A percentile compares a stretch with the other conserved stretches of the same genome.
phyloP scores from a whole-genome alignment of 2,113 vertebrate species.

The Pomatorhinus ruficollis region DNA sequence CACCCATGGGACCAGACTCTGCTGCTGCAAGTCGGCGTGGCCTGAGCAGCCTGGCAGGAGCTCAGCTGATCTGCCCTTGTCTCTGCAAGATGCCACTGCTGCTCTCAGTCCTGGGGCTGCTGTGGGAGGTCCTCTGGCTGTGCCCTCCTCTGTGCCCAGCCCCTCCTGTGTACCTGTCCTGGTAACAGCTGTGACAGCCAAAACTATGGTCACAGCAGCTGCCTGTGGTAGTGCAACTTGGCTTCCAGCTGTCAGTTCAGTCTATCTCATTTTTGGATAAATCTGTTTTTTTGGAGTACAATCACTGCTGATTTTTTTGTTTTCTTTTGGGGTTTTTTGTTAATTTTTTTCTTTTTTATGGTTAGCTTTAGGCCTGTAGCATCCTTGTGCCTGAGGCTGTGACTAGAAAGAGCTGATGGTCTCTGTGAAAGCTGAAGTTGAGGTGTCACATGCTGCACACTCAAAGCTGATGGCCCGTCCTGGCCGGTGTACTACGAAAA shows the following conservation, averaged over 20 bases:
- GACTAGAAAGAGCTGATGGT: background rate
- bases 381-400: background rate
- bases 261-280: background rate
- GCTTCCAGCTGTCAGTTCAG: background rate
- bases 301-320: background rate
- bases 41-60: background rate
- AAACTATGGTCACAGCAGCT: background rate
- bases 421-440: background rate
- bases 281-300: background rate
- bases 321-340: too few relatives aligned
- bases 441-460: background rate
- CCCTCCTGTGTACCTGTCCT: background rate
- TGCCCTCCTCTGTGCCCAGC: background rate
- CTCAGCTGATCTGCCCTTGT: background rate
- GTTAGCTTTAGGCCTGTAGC: background rate
- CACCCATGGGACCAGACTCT: rapidly evolving
- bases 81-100: rapidly evolving
- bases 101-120: background rate
- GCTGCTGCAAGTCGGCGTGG: rapidly evolving
- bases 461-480: background rate
- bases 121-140: rapidly evolving
- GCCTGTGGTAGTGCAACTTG: background rate
- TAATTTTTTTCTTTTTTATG: too few relatives aligned
- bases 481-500: rapidly evolving
- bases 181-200: rapidly evolving